Evolutionary conservation across 1,140 invertebrate species (phyloP).

Genomic region (Cataglyphis hispanica): DNA sequence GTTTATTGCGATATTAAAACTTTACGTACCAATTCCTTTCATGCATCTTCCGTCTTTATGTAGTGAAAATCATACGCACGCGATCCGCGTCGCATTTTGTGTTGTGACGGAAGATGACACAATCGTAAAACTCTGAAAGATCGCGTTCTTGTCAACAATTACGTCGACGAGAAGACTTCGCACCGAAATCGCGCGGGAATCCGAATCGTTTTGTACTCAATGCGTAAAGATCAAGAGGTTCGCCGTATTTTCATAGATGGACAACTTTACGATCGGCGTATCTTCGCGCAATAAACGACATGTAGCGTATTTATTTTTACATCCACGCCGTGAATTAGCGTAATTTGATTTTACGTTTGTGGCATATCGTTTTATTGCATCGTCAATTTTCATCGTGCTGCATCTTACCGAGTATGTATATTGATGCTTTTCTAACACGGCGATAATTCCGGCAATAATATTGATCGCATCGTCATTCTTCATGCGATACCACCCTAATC

Average conservation of each 20-base stretch:
- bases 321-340: conserved; percentile 11
- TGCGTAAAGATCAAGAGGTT: conserved; percentile 18
- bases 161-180: neutral
- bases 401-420: neutral
- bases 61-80: neutral
- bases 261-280: conserved; percentile 35
- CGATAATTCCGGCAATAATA: neutral
- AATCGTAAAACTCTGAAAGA: neutral
- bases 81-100: neutral
- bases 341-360: conserved; percentile 30
- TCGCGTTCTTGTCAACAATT: neutral
- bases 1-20: conserved; percentile 48
- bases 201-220: neutral
- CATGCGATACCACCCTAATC: neutral
- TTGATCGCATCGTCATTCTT: neutral
- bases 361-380: neutral
- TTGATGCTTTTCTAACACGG: neutral
- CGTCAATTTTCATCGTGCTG: neutral
- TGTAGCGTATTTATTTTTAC: conserved; percentile 10
- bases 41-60: neutral
- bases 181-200: neutral
- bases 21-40: neutral
- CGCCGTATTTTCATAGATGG: conserved; percentile 29
- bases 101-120: no score
- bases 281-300: neutral